Evolutionary conservation across 1,140 invertebrate species (phyloP).

Genomic region (Augochlora pura): DNA sequence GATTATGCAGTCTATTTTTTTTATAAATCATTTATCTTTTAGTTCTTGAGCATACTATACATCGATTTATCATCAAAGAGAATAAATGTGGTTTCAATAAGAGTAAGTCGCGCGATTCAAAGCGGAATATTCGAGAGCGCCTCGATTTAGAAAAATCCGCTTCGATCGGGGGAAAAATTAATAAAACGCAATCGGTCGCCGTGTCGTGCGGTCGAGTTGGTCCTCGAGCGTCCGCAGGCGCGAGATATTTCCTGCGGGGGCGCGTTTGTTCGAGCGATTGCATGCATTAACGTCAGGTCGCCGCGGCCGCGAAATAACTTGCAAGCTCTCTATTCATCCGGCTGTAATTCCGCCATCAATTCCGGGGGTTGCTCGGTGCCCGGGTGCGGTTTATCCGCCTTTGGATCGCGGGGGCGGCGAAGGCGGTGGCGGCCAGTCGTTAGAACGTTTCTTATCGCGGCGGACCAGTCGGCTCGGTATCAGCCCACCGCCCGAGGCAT

Average conservation of each 20-base stretch:
- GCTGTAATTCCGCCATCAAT: conserved; percentile 54
- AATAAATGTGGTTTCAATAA: too few species aligned
- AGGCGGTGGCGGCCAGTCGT: conserved; percentile 16
- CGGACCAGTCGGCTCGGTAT: conserved; percentile 54
- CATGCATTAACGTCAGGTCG: conserved; percentile 35
- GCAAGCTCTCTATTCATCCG: conserved; percentile 42
- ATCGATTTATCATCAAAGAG: too few species aligned
- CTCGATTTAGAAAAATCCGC: neutral
- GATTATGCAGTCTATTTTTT: too few species aligned
- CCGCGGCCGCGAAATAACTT: conserved; percentile 29
- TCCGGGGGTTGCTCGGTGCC: conserved; percentile 52
- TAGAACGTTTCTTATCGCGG: conserved; percentile 58
- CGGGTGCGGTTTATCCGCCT: conserved; percentile 32
- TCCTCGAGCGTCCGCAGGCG: neutral
- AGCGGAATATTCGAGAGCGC: neutral
- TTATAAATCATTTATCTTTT: too few species aligned
- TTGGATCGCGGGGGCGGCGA: conserved; percentile 46
- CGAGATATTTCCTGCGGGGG: neutral
- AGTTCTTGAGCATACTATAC: too few species aligned
- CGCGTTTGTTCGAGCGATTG: conserved; percentile 22
- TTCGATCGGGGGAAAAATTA: neutral
- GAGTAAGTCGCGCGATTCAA: too few species aligned
- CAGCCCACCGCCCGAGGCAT: conserved; percentile 51
- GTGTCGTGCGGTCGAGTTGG: neutral
- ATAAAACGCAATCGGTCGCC: neutral